Evolutionary conservation across 53 echinoderm and acorn worm genomes (phyloP), one percentile per base, ranked within the genome.

Genomic region (Mesocentrotus franciscanus): DNA sequence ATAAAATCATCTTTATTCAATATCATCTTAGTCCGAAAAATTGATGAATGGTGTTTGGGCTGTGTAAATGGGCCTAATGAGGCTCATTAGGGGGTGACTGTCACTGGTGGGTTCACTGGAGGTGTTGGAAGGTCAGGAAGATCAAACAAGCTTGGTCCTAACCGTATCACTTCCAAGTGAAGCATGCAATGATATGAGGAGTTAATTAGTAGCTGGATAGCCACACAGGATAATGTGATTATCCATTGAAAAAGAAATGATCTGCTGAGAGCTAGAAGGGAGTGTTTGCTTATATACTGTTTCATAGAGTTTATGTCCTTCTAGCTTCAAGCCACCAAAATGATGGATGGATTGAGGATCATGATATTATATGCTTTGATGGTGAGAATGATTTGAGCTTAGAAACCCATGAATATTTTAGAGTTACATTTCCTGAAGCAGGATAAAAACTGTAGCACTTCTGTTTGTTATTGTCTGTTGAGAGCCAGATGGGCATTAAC

Each of bases 321-420:
- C 7, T 18, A 18, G 20, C 12, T 75, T 1, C 26, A 27, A n/a
- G 30, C 32, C 10, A 5, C 0, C 49, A 49, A 49, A 49, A 2
- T 22, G 57, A 58, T 87, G 29, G 27, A 87, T 87, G 15, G 87
- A 56, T 11, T 11, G 29, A 87, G 58, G 58, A n/a, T 22, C 59
- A 1, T 2, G 27, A 58, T 87, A 87, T 57, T 12, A 27, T 58
- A 27, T 87, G 87, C 26, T 58, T n/a, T 49, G 12, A 87, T 87
- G 58, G 87, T 84, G 87, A 57, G 87, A 87, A 87, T 87, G 57
- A 58, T 87, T 56, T 11, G 58, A 87, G 87, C 87, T 87, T 87
- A 58, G n/a, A 12, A 87, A 87, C 26, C 87, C n/a, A 87, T 87
- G 87, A 87, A 87, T 87, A 87, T 87, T 57, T 8, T 14, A 8